Evolutionary conservation across 2,797 vertebrate genomes (phyloP).

Genomic region (Acomys russatus): DNA sequence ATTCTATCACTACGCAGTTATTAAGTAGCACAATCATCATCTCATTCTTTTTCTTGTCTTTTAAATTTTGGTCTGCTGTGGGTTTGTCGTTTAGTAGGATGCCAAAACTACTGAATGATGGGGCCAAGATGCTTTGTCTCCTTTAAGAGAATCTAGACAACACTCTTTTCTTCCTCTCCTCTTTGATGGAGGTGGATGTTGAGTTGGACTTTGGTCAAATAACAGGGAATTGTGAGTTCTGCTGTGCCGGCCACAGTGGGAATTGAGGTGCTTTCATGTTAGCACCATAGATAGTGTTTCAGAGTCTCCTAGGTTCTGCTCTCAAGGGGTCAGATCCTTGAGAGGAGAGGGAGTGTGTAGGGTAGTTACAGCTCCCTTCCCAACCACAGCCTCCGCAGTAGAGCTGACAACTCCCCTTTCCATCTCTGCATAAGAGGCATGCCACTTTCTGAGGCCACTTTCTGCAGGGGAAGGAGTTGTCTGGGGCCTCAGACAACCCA

Average conservation of each 20-base stretch:
- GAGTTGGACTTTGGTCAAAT: background rate
- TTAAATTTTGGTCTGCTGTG: constrained; percentile 19
- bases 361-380: background rate
- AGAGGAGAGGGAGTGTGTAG: background rate
- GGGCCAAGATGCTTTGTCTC: background rate
- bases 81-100: background rate
- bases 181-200: background rate
- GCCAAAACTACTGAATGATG: background rate
- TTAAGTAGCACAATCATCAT: constrained; percentile 54
- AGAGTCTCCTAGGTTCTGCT: background rate
- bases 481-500: background rate
- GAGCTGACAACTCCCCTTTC: background rate
- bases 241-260: background rate
- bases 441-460: background rate
- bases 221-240: background rate
- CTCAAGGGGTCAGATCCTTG: background rate
- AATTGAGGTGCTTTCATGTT: constrained; percentile 43
- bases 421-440: background rate
- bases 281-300: background rate
- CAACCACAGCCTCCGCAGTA: background rate
- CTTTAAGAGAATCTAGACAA: constrained; percentile 16
- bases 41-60: constrained; percentile 9
- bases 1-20: constrained; percentile 62
- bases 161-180: constrained; percentile 40
- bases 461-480: background rate